phyloP scores from a whole-genome alignment of 2,888 invertebrate genomes.

The Cephus runcator region DNA sequence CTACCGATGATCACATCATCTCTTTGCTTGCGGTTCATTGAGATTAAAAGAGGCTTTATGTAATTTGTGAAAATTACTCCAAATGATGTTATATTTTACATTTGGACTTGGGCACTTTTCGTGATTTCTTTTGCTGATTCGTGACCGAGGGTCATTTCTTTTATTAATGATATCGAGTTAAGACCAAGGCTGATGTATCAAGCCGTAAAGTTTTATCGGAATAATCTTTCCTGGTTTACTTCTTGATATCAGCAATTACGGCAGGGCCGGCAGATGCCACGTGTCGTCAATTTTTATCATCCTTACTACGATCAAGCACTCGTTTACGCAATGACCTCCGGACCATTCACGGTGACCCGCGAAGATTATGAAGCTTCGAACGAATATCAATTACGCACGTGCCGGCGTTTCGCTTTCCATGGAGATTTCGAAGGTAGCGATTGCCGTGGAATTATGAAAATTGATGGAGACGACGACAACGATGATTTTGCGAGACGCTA shows the following conservation, averaged over 20 bases:
- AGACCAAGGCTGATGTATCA: not conserved
- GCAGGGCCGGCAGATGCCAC: not conserved
- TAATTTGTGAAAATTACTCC: not conserved
- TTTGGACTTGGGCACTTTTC: not conserved
- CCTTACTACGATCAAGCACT: not conserved
- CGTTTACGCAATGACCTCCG: not conserved
- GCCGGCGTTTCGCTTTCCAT: not conserved
- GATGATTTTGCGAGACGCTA: not conserved
- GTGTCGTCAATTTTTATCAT: not conserved
- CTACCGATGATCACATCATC: not conserved
- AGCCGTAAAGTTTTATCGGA: not conserved
- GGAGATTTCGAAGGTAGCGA: not conserved
- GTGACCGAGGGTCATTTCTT: not conserved
- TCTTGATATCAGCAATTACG: not conserved
- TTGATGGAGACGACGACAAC: not conserved
- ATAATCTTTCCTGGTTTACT: not conserved
- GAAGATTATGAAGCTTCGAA: not conserved
- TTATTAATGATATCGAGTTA: not conserved
- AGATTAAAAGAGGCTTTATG: not conserved
- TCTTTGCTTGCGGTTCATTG: not conserved
- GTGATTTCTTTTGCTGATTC: not conserved
- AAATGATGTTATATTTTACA: not conserved
- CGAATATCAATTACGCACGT: not conserved
- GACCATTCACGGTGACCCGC: not conserved
- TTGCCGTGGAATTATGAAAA: not conserved